A percentile compares a stretch with the other conserved stretches of the same genome.
Conservation (phyloP, 2,888 invertebrate species). For the Andrena bucephala region DNA sequence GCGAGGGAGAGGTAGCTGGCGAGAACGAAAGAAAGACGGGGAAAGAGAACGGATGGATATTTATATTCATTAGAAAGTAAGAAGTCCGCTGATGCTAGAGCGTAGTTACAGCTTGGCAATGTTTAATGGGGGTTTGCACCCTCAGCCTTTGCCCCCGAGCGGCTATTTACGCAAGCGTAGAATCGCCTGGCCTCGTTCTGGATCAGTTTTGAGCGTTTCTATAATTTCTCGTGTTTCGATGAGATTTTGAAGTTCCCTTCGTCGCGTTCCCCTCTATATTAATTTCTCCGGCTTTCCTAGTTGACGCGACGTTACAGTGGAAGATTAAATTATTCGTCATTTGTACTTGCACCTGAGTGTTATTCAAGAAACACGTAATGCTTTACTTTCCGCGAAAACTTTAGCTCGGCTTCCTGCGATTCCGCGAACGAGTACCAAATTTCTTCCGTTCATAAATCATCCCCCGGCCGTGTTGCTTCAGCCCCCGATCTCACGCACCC, state of each 20-base stretch:
- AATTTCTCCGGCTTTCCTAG: not conserved
- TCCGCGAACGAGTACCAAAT: slow-evolving; percentile 15
- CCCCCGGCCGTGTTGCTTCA: slow-evolving; percentile 15
- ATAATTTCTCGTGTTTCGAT: not conserved
- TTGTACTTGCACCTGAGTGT: not conserved
- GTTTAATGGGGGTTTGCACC: slow-evolving; percentile 70
- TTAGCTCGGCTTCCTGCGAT: not conserved
- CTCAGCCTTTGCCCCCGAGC: slow-evolving; percentile 58
- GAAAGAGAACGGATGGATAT: slow-evolving; percentile 63
- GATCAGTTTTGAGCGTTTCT: slow-evolving; percentile 34
- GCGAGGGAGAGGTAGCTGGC: slow-evolving; percentile 4
- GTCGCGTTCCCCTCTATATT: not conserved
- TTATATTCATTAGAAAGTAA: slow-evolving; percentile 78
- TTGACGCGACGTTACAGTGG: not conserved
- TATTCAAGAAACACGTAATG: not conserved
- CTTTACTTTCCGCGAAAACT: not conserved
- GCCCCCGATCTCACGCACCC: slow-evolving; percentile 15
- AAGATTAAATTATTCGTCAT: not conserved
- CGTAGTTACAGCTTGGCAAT: slow-evolving; percentile 66
- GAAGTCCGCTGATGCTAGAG: slow-evolving; percentile 59
- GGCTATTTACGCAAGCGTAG: slow-evolving; percentile 53
- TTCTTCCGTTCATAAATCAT: slow-evolving; percentile 44
- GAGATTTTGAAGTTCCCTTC: not conserved
- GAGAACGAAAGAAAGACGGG: slow-evolving; percentile 8
- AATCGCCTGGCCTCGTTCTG: slow-evolving; percentile 55